Percentiles rank a stretch among this genome's conserved stretches.
These are phyloP conservation scores for Sturmia bella DNA, from an alignment of 2,888 invertebrate species.

Conservation along the genomic window DNA sequence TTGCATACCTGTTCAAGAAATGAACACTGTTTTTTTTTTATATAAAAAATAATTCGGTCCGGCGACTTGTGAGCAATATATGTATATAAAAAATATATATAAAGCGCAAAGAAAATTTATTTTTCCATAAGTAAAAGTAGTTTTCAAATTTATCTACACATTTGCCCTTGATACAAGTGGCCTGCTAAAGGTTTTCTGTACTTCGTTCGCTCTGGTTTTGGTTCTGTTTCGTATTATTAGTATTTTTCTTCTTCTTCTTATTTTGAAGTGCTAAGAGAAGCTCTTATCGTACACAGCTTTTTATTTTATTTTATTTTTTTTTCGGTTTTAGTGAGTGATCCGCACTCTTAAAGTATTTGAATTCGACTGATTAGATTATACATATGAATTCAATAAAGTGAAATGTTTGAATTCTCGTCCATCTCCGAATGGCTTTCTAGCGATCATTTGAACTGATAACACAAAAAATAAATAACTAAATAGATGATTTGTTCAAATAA, in stretches of 20 bases:
- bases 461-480: not conserved
- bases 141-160: conserved; percentile 16
- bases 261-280: too few relatives aligned
- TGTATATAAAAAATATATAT: not conserved
- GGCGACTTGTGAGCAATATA: not conserved
- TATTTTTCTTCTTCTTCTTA: too few relatives aligned
- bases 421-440: conserved; percentile 12
- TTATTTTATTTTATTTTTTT: conserved; percentile 11
- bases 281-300: conserved; percentile 1
- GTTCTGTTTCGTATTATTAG: not conserved
- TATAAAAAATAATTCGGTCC: not conserved
- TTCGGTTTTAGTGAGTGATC: conserved; percentile 21
- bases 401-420: conserved; percentile 10
- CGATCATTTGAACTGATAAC: conserved; percentile 48
- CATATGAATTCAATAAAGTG: not conserved
- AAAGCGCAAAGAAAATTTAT: too few relatives aligned
- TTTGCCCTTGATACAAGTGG: conserved; percentile 35
- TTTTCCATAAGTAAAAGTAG: not conserved
- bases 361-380: conserved; percentile 57
- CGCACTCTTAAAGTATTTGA: conserved; percentile 49
- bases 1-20: not conserved
- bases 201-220: conserved; percentile 21
- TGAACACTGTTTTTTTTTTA: not conserved
- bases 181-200: conserved; percentile 21
- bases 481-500: too few relatives aligned